Base-by-base conservation (phyloP, 2,113 vertebrate species). In the Catharus minimus region DNA sequence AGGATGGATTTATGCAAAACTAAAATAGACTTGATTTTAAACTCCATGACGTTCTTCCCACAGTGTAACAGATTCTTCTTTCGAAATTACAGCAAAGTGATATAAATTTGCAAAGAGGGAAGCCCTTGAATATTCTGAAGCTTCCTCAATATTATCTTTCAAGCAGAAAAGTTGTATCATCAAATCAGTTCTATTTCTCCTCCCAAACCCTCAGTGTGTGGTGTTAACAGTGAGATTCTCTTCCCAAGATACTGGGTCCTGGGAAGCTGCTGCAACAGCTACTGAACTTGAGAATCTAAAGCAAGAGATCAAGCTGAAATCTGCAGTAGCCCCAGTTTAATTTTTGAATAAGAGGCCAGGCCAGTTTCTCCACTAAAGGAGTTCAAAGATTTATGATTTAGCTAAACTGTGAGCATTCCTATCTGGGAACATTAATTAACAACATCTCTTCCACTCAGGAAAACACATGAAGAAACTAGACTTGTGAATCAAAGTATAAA, bases 401-500 rank as follows among this genome's bases (percentile, higher is more conserved):
- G 90, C 55, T 56, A 53, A 69, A n/a, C 38, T 92, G 86, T 36
- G 61, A 73, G 52, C 60, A 78, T 21, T 91, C 69, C 53, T 94
- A 8, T 68, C 60, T 94, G 84, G 72, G 90, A 95, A 84, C 73
- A 53, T 65, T 88, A 82, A 79, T 85, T 90, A 90, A 77, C 15
- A 82, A 44, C 61, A 65, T 33, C 52, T 65, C 79, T 58, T 66
- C 52, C 32, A 74, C 78, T 75, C 33, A 88, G 75, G 53, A 87
- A 74, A 91, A 84, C 41, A 83, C 23, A 62, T 80, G 43, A 89
- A 86, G 65, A 89, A 94, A 78, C 30, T 13, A 47, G 56, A 78
- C 22, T 72, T 86, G 67, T 83, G 78, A 85, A 92, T 79, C 38
- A 56, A 72, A 72, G 39, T 9, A 76, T 41, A 75, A 94, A 77